Evolutionary conservation across 2,888 invertebrate genomes (phyloP).

Genomic region (Trichopria drosophilae): DNA sequence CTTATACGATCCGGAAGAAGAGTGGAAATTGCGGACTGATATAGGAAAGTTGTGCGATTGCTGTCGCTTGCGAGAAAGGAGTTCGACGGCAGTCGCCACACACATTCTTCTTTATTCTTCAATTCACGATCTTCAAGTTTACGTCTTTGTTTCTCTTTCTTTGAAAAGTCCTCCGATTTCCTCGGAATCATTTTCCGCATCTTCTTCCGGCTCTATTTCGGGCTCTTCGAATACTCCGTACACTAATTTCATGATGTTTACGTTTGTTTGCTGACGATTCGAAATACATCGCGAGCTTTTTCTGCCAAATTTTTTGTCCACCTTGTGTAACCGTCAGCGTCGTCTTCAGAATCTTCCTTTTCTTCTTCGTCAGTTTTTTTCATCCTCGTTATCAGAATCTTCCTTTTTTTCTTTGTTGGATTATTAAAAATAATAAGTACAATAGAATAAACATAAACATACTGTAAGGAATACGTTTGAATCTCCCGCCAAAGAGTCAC

Average conservation of each 20-base stretch:
- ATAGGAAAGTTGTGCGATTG: no score
- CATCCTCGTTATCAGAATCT: no score
- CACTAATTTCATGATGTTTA: slow-evolving; percentile 82
- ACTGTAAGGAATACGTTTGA: no score
- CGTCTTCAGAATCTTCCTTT: slow-evolving; percentile 40
- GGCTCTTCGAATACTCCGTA: slow-evolving; percentile 67
- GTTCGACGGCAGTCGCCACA: no score
- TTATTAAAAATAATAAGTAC: no score
- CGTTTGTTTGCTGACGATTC: slow-evolving; percentile 72
- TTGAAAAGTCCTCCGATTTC: slow-evolving; percentile 84
- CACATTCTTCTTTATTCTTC: slow-evolving; percentile 73
- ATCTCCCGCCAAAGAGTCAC: no score
- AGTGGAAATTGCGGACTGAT: no score
- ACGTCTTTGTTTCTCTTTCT: slow-evolving; percentile 68
- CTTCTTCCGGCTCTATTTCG: slow-evolving; percentile 49
- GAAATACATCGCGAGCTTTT: slow-evolving; percentile 80
- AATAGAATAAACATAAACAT: no score
- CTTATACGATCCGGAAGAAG: no score
- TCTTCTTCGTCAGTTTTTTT: no score
- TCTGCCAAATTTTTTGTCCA: slow-evolving; percentile 85
- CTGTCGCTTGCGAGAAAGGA: no score
- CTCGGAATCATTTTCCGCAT: slow-evolving; percentile 60
- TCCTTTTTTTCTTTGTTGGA: no score
- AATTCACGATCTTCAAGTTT: slow-evolving; percentile 70
- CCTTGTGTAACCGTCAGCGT: slow-evolving; percentile 58